phyloP scores from a whole-genome alignment of 2,113 vertebrate genomes.

The Clarias batrachus region DNA sequence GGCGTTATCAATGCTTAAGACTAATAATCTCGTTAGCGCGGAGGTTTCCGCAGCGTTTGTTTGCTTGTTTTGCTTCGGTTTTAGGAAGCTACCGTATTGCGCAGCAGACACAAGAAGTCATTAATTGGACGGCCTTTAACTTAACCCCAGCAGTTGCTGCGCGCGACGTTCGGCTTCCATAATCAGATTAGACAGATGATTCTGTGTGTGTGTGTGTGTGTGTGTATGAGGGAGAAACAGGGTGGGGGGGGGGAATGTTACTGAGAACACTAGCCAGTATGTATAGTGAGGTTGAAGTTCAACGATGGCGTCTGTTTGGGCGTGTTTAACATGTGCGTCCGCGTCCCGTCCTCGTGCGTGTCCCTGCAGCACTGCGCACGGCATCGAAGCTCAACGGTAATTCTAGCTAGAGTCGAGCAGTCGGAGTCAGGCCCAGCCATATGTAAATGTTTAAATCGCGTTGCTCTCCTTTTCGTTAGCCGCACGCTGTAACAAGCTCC shows the following conservation, averaged over 20 bases:
- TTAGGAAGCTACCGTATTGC: background rate
- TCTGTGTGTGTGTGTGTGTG: slow-evolving; percentile 44
- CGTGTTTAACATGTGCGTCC: slow-evolving; percentile 47
- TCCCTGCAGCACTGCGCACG: slow-evolving; percentile 39
- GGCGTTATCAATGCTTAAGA: slow-evolving; percentile 42
- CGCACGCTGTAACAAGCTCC: slow-evolving; percentile 25
- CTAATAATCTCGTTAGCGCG: slow-evolving; percentile 53
- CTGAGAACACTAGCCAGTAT: background rate
- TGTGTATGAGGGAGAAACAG: background rate
- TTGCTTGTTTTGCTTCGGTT: slow-evolving; percentile 20
- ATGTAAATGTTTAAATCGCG: slow-evolving; percentile 67
- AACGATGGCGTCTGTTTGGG: background rate
- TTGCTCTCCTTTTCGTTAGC: slow-evolving; percentile 20
- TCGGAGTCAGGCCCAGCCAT: slow-evolving; percentile 54
- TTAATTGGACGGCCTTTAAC: slow-evolving; percentile 32
- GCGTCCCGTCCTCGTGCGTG: slow-evolving; percentile 43
- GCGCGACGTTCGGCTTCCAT: slow-evolving; percentile 13
- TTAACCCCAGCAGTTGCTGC: slow-evolving; percentile 27
- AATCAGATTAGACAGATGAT: slow-evolving; percentile 41
- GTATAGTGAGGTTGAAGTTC: background rate
- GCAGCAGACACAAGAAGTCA: slow-evolving; percentile 24
- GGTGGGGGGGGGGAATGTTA: background rate
- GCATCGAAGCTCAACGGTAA: slow-evolving; percentile 71
- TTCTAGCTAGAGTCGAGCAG: slow-evolving; percentile 48
- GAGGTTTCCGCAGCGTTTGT: background rate